phyloP scores from a whole-genome alignment of 2,888 invertebrate species.

The Anodontia alba region DNA sequence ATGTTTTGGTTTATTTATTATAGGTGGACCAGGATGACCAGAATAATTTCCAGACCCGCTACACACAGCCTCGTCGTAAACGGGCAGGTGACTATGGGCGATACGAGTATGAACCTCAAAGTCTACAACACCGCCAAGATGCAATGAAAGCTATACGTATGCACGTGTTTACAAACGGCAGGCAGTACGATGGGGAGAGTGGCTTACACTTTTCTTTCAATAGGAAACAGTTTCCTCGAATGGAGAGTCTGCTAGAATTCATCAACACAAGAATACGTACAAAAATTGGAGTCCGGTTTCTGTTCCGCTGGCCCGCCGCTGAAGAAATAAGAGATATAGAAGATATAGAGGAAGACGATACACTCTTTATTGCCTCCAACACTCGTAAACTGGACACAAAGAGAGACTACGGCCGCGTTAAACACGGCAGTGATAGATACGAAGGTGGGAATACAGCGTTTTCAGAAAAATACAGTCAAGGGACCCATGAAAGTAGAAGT shows the following conservation, averaged over 20 bases:
- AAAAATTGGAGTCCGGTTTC: conserved; percentile 3
- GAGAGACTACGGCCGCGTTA: conserved; percentile 20
- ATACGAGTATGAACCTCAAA: conserved; percentile 19
- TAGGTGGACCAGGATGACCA: conserved; percentile 19
- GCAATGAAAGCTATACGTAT: background rate
- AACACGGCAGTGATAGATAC: conserved; percentile 4
- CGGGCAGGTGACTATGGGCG: background rate
- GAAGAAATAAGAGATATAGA: conserved; percentile 2
- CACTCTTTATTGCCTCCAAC: conserved; percentile 34
- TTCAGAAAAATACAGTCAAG: conserved; percentile 27
- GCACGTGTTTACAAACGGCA: background rate
- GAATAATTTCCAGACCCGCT: background rate
- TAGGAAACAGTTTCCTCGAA: conserved; percentile 15
- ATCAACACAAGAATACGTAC: background rate
- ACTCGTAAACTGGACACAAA: background rate
- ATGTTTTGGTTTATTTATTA: background rate
- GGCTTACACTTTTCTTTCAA: conserved; percentile 25
- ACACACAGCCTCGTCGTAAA: background rate
- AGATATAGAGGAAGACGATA: conserved; percentile 39
- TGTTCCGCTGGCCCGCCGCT: conserved; percentile 41
- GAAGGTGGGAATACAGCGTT: background rate
- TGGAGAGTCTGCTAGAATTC: conserved; percentile 21
- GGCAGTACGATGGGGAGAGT: conserved; percentile 1
- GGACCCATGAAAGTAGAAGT: conserved; percentile 42
- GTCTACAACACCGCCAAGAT: conserved; percentile 15